A percentile compares a stretch with the other conserved stretches of the same genome.
These are phyloP conservation scores for Hyla sarda DNA, from an alignment of 2,113 vertebrate genomes.

Conservation along the genomic window DNA sequence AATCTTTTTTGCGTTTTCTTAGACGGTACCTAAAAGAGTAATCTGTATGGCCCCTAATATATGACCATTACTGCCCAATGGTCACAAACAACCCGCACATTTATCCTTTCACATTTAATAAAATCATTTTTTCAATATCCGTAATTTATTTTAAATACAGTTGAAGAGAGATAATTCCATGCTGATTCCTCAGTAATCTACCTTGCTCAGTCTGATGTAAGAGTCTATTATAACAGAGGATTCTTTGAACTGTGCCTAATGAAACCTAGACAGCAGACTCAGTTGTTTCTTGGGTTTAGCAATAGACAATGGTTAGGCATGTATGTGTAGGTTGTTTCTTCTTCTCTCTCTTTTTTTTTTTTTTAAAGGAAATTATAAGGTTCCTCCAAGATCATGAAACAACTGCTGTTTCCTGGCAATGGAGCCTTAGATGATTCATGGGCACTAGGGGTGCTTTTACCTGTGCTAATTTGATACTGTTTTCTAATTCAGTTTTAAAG, in stretches of 20 bases:
- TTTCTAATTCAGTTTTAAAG: too few species aligned
- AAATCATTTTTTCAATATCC: conserved; percentile 26
- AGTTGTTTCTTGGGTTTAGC: conserved; percentile 63
- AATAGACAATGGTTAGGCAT: conserved; percentile 66
- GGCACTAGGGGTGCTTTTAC: not conserved
- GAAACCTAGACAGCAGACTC: conserved; percentile 61
- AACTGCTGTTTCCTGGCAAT: conserved; percentile 64
- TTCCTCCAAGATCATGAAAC: conserved; percentile 67
- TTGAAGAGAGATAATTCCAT: conserved; percentile 62
- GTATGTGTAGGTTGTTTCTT: conserved; percentile 14
- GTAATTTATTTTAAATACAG: conserved; percentile 53
- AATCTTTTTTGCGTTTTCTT: not conserved
- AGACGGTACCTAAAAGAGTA: not conserved
- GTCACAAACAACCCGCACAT: not conserved
- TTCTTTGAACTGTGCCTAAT: conserved; percentile 58
- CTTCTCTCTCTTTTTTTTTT: conserved; percentile 54
- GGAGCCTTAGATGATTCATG: conserved; percentile 60
- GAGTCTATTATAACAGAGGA: conserved; percentile 40
- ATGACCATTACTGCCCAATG: not conserved
- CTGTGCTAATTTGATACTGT: too few species aligned
- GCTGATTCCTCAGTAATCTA: conserved; percentile 53
- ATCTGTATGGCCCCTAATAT: not conserved
- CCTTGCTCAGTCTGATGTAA: conserved; percentile 39
- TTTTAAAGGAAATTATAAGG: conserved; percentile 67
- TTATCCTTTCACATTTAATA: conserved; percentile 6